Conservation (phyloP, 2,113 vertebrate genomes). For the Cyprinodon brontotheroides region DNA sequence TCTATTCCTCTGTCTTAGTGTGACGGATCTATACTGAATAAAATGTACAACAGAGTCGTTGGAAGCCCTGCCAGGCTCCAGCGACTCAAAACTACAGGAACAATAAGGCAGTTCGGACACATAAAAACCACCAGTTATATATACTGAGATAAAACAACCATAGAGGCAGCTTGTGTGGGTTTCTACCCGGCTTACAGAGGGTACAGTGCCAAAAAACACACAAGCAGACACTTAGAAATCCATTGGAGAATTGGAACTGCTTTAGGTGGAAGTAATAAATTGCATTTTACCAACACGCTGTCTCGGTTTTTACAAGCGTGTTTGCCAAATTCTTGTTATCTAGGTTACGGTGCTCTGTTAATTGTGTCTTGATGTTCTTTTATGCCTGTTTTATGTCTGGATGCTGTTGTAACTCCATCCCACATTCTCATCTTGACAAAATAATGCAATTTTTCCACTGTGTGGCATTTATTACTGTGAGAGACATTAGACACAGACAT, state of each 20-base stretch:
- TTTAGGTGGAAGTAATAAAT: slow-evolving; percentile 15
- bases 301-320: slow-evolving; percentile 9
- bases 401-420: slow-evolving; percentile 56
- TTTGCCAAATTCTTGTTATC: slow-evolving; percentile 24
- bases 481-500: slow-evolving; percentile 77
- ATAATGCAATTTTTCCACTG: slow-evolving; percentile 72
- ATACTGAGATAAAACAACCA: slow-evolving; percentile 26
- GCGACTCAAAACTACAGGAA: slow-evolving; percentile 30
- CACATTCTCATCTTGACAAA: slow-evolving; percentile 67
- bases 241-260: slow-evolving; percentile 13
- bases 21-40: slow-evolving; percentile 59
- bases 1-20: slow-evolving; percentile 38
- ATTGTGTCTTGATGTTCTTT: slow-evolving; percentile 50
- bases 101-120: slow-evolving; percentile 27
- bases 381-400: slow-evolving; percentile 63
- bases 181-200: slow-evolving; percentile 1
- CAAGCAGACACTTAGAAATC: slow-evolving; percentile 14
- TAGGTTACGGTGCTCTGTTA: slow-evolving; percentile 16
- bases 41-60: slow-evolving; percentile 51
- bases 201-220: slow-evolving; percentile 19
- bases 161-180: neutral
- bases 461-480: slow-evolving; percentile 72
- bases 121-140: slow-evolving; percentile 34
- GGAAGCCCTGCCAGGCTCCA: slow-evolving; percentile 27
- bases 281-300: neutral